Base-by-base conservation (phyloP, 2,113 vertebrate species). In the Vulpes ferrilata region DNA sequence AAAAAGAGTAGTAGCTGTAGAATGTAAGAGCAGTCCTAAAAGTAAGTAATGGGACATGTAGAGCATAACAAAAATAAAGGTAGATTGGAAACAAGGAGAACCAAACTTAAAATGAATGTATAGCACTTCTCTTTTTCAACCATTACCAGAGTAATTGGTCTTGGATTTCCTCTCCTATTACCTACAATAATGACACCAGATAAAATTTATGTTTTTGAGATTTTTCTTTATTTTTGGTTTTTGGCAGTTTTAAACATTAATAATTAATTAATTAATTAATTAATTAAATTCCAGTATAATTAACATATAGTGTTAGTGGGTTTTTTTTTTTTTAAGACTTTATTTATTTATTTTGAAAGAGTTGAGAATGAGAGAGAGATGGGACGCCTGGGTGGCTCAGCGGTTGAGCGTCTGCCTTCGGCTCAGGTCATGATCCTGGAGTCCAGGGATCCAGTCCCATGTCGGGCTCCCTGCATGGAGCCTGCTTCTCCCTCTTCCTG, bases 191-290 rank as follows among this genome's bases (percentile, higher is more conserved):
- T 38, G n/a, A 96, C 74, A 76, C 19, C 32, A 74, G 19, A 81
- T n/a, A 57, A 92, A 73, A 80, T 32, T n/a, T 10, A 69, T 2
- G 13, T 13, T 76, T 88, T 65, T 82, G 43, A 73, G 76, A 65
- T 65, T 59, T 65, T 48, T 88, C 32, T 17, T 92, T 82, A 43
- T 74, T 64, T 92, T 38, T 87, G 23, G n/a, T 86, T 92, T 95
- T 81, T 25, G 64, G 3, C 23, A 86, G 53, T 73, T 78, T 79
- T 51, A 30, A 27, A 76, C 38, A 23, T 23, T 38, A 73, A 38
- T 73, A 22, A 22, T 73, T 74, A 67, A 32, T 60, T 60, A 60
- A 35, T 35, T 35, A 35, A 35, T 35, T 35, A 35, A 62, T 9
- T 69, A n/a, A 69, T 27, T 74, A 43, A 48, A 25, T 74, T 48